phyloP scores from a whole-genome alignment of 2,888 invertebrate species.

The Lasius platythorax region DNA sequence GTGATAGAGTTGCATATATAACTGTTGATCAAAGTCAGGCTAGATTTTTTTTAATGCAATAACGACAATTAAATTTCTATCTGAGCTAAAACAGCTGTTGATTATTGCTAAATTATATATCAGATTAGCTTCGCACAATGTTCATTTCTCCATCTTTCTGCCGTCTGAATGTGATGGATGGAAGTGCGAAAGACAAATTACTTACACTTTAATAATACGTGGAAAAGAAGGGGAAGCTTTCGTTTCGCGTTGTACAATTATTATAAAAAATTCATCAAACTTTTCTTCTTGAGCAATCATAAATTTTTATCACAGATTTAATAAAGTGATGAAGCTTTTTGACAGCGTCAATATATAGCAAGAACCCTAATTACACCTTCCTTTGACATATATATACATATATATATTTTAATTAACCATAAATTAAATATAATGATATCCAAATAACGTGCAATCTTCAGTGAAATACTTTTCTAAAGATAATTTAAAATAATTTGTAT shows the following conservation, averaged over 20 bases:
- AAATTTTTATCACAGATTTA: background rate
- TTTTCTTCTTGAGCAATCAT: background rate
- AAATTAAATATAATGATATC: background rate
- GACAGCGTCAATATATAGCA: background rate
- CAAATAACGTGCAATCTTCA: background rate
- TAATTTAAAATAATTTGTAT: background rate
- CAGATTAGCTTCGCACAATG: conserved; percentile 6
- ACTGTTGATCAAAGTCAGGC: background rate
- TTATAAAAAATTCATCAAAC: conserved; percentile 36
- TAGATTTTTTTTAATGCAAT: conserved; percentile 9
- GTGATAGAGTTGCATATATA: background rate
- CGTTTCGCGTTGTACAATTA: background rate
- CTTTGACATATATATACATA: too few species aligned
- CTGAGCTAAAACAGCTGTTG: conserved; percentile 8
- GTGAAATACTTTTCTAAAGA: background rate
- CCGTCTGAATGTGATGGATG: conserved; percentile 34
- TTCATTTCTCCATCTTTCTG: conserved; percentile 36
- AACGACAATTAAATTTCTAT: conserved; percentile 29
- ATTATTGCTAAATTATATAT: conserved; percentile 27
- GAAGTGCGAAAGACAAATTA: conserved; percentile 44
- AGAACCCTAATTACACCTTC: background rate
- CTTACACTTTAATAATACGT: conserved; percentile 25
- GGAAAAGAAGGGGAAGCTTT: background rate
- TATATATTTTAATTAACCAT: background rate
- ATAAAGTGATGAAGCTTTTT: conserved; percentile 1